Evolutionary conservation across 2,888 invertebrate genomes (phyloP).

Genomic region (Mythimna vitellina): DNA sequence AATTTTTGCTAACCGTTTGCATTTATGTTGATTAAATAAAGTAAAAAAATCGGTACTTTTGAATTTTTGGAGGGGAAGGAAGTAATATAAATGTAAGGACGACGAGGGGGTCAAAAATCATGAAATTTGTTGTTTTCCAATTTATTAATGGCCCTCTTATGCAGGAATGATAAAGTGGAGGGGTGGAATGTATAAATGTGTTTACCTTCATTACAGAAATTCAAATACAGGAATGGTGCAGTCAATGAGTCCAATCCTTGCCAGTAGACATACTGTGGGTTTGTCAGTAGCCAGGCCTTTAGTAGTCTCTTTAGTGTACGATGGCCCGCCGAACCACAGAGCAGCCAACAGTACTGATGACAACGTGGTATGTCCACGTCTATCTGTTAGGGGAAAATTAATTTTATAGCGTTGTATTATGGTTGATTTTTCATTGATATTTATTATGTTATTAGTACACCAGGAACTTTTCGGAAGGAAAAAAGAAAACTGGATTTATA

Average conservation of each 20-base stretch:
- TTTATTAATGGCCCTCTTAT: not conserved
- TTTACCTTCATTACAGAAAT: conserved; percentile 98
- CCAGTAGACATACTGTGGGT: conserved; percentile 99
- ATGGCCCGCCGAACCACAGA: conserved; percentile 98
- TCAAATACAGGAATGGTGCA: conserved; percentile 98
- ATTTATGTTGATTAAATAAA: too few relatives aligned
- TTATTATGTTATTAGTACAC: not conserved
- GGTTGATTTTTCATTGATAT: not conserved
- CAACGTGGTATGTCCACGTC: conserved; percentile 99
- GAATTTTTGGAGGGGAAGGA: too few relatives aligned
- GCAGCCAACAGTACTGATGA: conserved; percentile 99
- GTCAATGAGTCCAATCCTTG: conserved; percentile 99
- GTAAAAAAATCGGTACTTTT: too few relatives aligned
- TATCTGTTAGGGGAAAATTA: conserved; percentile 91
- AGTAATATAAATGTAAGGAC: too few relatives aligned
- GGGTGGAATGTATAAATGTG: not conserved
- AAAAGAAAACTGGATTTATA: not conserved
- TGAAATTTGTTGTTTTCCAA: too few relatives aligned
- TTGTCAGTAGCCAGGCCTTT: conserved; percentile 98
- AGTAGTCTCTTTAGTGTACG: conserved; percentile 97
- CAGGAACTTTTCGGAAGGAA: not conserved
- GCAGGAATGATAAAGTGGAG: not conserved
- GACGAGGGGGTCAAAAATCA: too few relatives aligned
- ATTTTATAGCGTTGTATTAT: not conserved
- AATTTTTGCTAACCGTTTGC: too few relatives aligned